Conservation (phyloP, 1,140 invertebrate genomes). For the Brachionus calyciflorus region DNA sequence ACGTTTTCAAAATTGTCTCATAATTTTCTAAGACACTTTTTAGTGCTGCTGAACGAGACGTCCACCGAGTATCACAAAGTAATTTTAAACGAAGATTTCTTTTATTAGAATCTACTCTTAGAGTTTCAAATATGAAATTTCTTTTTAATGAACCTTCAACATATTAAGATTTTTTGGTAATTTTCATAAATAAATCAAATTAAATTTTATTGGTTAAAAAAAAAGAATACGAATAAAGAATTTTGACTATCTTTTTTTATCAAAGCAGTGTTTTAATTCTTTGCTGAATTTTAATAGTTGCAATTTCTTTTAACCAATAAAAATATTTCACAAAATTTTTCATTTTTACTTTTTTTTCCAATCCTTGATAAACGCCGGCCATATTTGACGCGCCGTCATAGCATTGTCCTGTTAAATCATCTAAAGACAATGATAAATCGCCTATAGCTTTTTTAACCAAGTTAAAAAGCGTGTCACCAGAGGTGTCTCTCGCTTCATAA, state of each 20-base stretch:
- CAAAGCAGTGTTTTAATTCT: too few species aligned
- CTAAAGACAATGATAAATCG: background rate
- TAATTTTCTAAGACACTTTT: background rate
- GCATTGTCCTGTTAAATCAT: background rate
- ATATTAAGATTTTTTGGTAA: background rate
- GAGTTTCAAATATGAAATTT: constrained; percentile 2
- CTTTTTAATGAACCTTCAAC: constrained; percentile 7
- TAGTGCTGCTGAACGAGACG: background rate
- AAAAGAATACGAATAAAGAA: background rate
- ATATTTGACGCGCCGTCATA: constrained; percentile 14
- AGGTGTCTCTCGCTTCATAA: background rate
- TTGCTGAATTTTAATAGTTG: too few species aligned
- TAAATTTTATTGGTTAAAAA: background rate
- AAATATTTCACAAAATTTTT: too few species aligned
- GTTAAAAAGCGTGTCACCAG: too few species aligned
- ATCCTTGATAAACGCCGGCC: background rate
- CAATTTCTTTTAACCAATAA: too few species aligned
- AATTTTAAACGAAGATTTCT: background rate
- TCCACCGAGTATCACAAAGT: constrained; percentile 1
- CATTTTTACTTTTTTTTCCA: too few species aligned
- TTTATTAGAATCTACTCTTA: background rate
- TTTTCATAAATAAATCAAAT: background rate
- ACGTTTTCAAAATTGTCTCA: background rate
- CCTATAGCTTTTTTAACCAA: background rate
- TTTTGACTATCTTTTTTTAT: background rate